Base-by-base conservation (phyloP, 2,797 vertebrate species). In the Typhlichthys eigenmanni region DNA sequence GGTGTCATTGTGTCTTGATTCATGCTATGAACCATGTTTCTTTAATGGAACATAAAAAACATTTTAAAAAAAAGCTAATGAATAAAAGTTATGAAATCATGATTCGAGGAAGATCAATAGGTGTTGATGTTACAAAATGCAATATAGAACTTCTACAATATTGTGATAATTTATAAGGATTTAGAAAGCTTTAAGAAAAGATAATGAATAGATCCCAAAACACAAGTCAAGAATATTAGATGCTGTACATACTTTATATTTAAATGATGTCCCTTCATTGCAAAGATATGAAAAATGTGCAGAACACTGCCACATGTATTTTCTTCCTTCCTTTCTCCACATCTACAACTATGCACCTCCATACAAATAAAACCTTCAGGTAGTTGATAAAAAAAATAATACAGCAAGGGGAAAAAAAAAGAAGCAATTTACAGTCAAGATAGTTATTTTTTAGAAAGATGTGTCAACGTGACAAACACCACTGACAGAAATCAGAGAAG, bases 381-480 rank as follows among this genome's bases (percentile, higher is more conserved):
- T 29, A 76, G 65, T 74, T 78, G 81, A 78, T 80, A 84, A 80
- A 60, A 76, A 64, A 84, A 81, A 82, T 86, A 79, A 85, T 72
- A 81, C 58, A 65, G 55, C 85, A 55, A 79, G 81, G 50, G 84
- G 59, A 70, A 16, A 55, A 56, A 24, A 47, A 47, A 57, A 71
- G 78, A 74, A 47, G 19, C 2, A 34, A 59, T 87, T 89, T 90
- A 89, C 83, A 87, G 75, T 87, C 70, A 67, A 71, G 47, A 68
- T 68, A 55, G 77, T 65, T 84, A 78, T 74, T 79, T 73, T 71
- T 64, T 69, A 88, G 74, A 89, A 84, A 89, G 80, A 78, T 65
- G 79, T 60, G 75, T 87, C 69, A 83, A 70, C 71, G 60, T 55
- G 65, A 78, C 73, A 71, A 84, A 84, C 64, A 59, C 17, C 53